Conservation (phyloP, 1,140 invertebrate species). For the Steinernema khuongi region DNA sequence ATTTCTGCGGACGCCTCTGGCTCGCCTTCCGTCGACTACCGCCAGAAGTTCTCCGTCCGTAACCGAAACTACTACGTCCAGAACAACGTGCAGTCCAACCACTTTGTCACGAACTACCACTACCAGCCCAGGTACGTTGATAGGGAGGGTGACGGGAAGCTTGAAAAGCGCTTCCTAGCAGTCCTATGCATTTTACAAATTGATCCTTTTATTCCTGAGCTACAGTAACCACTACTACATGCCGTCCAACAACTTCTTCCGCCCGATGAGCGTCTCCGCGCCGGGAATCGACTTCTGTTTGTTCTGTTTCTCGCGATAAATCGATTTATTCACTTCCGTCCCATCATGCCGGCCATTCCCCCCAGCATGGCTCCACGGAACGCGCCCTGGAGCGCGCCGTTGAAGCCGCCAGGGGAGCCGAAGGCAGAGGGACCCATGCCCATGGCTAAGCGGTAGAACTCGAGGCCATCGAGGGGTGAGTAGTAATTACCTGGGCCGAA, state of each 20-base stretch:
- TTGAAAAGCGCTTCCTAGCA: too few species aligned
- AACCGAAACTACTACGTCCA: not conserved
- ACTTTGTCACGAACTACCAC: not conserved
- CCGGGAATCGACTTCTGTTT: not conserved
- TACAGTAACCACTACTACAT: not conserved
- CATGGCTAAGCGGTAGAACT: not conserved
- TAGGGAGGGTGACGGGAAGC: too few species aligned
- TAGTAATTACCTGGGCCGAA: slow-evolving; percentile 2
- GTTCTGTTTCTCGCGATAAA: not conserved
- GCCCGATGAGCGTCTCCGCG: not conserved
- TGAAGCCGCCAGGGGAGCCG: not conserved
- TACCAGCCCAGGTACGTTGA: not conserved
- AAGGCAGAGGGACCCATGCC: not conserved
- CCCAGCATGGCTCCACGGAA: not conserved
- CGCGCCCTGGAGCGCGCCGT: not conserved
- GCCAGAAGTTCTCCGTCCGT: not conserved
- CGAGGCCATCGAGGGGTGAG: not conserved
- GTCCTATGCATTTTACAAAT: too few species aligned
- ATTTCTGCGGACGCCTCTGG: not conserved
- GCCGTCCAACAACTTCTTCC: not conserved
- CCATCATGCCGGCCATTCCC: not conserved
- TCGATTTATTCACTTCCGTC: not conserved
- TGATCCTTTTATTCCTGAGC: too few species aligned
- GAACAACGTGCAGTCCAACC: not conserved
- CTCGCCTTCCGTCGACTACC: not conserved